Conservation (phyloP, 2,888 invertebrate genomes). For the Lasioglossum vierecki region DNA sequence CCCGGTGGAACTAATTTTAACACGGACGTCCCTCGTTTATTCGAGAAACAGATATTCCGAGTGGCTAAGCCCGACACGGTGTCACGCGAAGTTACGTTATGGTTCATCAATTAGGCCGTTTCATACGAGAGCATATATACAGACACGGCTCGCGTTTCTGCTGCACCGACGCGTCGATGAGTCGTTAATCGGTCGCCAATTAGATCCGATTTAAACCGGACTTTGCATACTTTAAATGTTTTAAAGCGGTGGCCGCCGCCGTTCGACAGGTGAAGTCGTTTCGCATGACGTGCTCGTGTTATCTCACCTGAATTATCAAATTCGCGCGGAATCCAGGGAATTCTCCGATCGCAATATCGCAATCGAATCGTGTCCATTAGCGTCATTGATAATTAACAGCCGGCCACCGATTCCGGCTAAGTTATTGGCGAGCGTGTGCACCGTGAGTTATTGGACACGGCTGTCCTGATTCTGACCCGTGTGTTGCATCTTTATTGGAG, state of each 20-base stretch:
- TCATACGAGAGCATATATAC: neutral
- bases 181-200: conserved; percentile 38
- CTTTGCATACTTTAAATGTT: conserved; percentile 39
- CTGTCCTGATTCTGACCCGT: neutral
- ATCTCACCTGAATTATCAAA: conserved; percentile 45
- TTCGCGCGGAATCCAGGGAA: conserved; percentile 30
- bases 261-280: neutral
- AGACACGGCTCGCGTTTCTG: neutral
- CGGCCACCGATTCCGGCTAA: conserved; percentile 27
- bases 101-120: conserved; percentile 30
- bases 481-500: conserved; percentile 15
- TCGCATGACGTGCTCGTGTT: conserved; percentile 24
- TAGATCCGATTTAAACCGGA: conserved; percentile 8
- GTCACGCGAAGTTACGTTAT: conserved; percentile 30
- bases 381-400: conserved; percentile 52
- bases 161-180: conserved; percentile 1
- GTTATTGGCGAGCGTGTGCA: neutral
- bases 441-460: neutral
- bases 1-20: conserved; percentile 11
- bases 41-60: conserved; percentile 15
- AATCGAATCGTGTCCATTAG: conserved; percentile 45
- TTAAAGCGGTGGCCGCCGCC: conserved; percentile 20
- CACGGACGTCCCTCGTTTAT: conserved; percentile 11
- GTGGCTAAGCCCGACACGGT: neutral
- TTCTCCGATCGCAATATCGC: conserved; percentile 35